Percentiles rank a stretch among this genome's conserved stretches.
Evolutionary conservation across 2,888 invertebrate genomes (phyloP).

Genomic region (Andrena praecox): DNA sequence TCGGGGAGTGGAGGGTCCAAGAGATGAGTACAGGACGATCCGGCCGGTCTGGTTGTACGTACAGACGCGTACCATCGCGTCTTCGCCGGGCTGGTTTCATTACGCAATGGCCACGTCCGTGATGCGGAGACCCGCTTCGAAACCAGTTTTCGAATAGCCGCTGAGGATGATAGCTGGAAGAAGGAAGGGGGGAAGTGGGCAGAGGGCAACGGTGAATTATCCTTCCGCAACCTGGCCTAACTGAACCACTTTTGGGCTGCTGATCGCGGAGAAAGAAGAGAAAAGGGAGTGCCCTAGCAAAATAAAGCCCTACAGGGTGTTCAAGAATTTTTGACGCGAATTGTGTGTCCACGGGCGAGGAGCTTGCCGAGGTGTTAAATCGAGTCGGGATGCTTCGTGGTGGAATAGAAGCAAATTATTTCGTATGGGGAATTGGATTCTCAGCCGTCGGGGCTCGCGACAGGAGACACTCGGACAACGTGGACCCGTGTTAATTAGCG

Average conservation of each 20-base stretch:
- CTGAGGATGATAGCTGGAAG: constrained; percentile 53
- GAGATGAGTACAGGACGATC: constrained; percentile 47
- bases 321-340: no score
- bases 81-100: constrained; percentile 74
- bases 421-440: neutral
- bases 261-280: constrained; percentile 9
- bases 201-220: constrained; percentile 78
- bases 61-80: constrained; percentile 48
- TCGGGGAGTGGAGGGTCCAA: constrained; percentile 15
- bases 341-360: no score
- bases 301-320: no score
- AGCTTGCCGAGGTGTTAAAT: no score
- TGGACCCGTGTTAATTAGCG: constrained; percentile 26
- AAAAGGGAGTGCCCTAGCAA: neutral
- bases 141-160: constrained; percentile 79
- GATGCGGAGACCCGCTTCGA: constrained; percentile 76
- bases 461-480: neutral
- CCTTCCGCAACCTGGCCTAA: constrained; percentile 82
- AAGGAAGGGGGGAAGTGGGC: constrained; percentile 39
- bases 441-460: neutral
- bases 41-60: constrained; percentile 43
- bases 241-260: constrained; percentile 62
- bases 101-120: constrained; percentile 78
- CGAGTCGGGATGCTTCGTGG: no score
- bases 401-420: neutral